Evolutionary conservation across 2,797 vertebrate species (phyloP), one percentile per base, ranked within the genome.

Genomic region (Pantherophis vulpinus): DNA sequence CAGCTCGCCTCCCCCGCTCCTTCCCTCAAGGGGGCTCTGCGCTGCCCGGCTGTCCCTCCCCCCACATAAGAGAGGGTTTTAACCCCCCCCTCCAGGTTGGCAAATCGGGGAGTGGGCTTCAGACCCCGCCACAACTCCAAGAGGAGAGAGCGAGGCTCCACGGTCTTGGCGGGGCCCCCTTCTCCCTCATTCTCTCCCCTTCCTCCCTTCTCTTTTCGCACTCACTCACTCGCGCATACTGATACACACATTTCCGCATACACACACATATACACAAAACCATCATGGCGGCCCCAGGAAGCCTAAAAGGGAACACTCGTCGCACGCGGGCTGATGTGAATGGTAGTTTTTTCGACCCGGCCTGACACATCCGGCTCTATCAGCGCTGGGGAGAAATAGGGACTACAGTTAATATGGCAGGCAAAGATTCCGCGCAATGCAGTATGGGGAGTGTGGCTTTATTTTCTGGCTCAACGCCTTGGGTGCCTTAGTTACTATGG

Each of bases 371-470:
- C 94, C 86, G 91, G 88, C 87, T 94, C 94, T 87, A 93, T 87
- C 86, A 92, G 47, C 60, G 54, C 90, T 42, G 11, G 59, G 92
- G 93, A 66, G 16, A 70, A 90, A 93, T 86, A 70, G 90, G 95
- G 94, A 97, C 96, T 97, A 97, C 96, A 91, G 37, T 54, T 63
- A 96, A 95, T 29, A 97, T 97, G 96, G 96, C 94, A 92, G 20
- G 25, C 10, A 79, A 93, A 59, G 83, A 55, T 23, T 70, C 91
- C 12, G 13, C 87, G 94, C 94, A 90, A 20, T 87, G 96, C 92
- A 88, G 16, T 90, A 23, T 91, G 97, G 97, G 96, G 95, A 61
- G 93, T 96, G 97, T 79, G 96, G 96, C 97, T 93, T 93, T 37
- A 42, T 9, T 8, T 1, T 47, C 55, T 92, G 63, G 20, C 32